Percentiles rank a stretch among this genome's conserved stretches.
These are phyloP conservation scores for Semnornis frantzii DNA, from an alignment of 2,113 vertebrate species.

Conservation along the genomic window DNA sequence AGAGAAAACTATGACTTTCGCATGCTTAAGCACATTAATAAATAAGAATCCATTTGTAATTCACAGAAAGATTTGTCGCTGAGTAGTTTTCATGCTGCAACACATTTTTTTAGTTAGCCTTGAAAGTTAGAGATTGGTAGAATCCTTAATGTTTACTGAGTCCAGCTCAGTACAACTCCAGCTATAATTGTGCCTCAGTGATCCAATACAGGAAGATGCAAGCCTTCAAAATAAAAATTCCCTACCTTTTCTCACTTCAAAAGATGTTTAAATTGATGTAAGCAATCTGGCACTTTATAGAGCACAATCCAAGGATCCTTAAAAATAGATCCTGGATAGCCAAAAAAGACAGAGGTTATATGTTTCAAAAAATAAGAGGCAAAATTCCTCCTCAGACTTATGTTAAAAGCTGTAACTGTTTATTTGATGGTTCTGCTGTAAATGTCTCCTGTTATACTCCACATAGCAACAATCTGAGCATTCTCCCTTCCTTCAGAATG, in stretches of 20 bases:
- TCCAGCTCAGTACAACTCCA: neutral
- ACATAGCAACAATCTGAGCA: conserved; percentile 32
- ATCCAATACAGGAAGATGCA: neutral
- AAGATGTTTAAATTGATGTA: neutral
- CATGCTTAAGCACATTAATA: neutral
- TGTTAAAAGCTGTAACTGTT: neutral
- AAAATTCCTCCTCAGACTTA: neutral
- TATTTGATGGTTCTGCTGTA: neutral
- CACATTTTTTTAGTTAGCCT: neutral
- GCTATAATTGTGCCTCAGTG: neutral
- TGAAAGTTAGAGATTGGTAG: neutral
- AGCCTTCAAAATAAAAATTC: neutral
- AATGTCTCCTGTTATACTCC: neutral
- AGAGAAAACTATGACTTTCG: neutral
- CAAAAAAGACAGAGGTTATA: neutral
- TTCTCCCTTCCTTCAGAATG: neutral
- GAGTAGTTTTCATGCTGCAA: neutral
- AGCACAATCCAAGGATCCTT: neutral
- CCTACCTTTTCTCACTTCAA: neutral
- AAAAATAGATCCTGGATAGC: neutral
- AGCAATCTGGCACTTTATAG: neutral
- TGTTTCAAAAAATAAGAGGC: neutral
- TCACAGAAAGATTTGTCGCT: neutral
- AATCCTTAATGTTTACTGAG: neutral
- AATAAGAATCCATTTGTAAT: conserved; percentile 11